Base-by-base conservation (phyloP, 2,797 vertebrate genomes). In the Craterocephalus amniculus region DNA sequence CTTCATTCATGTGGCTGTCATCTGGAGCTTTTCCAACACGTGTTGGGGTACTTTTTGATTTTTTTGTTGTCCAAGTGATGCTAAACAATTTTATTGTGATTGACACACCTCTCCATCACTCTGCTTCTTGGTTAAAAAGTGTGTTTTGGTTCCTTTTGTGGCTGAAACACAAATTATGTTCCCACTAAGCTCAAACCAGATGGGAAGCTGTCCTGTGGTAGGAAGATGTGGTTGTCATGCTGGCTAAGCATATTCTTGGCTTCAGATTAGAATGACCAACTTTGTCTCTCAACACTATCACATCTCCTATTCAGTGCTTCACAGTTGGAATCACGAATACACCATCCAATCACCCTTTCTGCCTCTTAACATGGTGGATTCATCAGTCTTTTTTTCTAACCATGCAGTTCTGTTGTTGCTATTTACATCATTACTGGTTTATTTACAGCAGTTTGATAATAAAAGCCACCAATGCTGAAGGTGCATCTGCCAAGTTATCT, bases 261-360 rank as follows among this genome's bases (percentile, higher is more conserved):
- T 38, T 43, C 54, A n/a, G n/a, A 63, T 68, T 40, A 63, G 4
- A 63, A 58, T 26, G 16, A 2, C 71, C 51, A 62, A 45, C 49
- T 32, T 31, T 24, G 10, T 56, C 57, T 20, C 43, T 6, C 31
- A n/a, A 51, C 3, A 45, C 36, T 34, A 43, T 58, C 32, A 38
- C 55, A 51, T n/a, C 27, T 51, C 62, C 43, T 58, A n/a, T 8
- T 65, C 35, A 26, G 26, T 54, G 55, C 27, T 31, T 43, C 26
- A 22, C 16, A 18, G 34, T 26, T 18, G 26, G 35, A 55, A 29
- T 3, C 36, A 45, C 14, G 35, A n/a, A 58, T 35, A 1, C 29
- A 32, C 16, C 34, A 56, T 24, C 26, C 20, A 40, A 2, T 27
- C 49, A 34, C 63, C 12, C 10, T 32, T 27, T 40, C 6, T 55